Percentiles rank a stretch among this genome's conserved stretches.
Conservation (phyloP, 2,797 vertebrate species). For the Sternotherus odoratus region DNA sequence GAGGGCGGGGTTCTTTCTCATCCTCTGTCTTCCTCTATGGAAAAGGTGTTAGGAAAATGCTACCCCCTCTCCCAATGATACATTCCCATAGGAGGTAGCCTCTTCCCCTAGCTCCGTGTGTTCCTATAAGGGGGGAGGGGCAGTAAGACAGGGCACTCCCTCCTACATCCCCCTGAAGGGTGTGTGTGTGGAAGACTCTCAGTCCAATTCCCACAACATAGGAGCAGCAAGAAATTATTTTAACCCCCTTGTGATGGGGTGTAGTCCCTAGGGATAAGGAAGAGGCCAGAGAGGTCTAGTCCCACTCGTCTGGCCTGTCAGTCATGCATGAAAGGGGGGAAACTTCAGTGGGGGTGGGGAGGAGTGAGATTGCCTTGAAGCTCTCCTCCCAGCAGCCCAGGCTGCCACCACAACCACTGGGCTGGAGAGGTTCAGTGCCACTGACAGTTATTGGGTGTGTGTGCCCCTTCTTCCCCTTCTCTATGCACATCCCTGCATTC, state of each 20-base stretch:
- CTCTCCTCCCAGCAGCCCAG: no score
- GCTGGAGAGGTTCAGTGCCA: no score
- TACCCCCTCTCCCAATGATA: not conserved
- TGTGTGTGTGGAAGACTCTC: not conserved
- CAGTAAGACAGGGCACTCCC: no score
- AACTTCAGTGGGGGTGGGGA: not conserved
- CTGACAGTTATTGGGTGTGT: no score
- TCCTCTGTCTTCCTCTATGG: not conserved
- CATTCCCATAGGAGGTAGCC: no score
- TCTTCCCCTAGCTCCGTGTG: not conserved
- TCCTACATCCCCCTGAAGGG: not conserved
- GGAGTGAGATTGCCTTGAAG: not conserved
- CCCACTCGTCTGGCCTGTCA: not conserved
- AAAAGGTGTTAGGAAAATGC: not conserved
- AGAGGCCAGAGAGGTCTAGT: not conserved
- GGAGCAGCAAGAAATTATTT: not conserved
- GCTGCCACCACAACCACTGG: no score
- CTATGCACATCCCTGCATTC: no score
- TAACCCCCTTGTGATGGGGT: not conserved
- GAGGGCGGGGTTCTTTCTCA: no score
- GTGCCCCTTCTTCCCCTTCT: no score
- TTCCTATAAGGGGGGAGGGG: not conserved
- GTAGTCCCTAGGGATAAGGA: not conserved
- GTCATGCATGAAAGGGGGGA: not conserved
- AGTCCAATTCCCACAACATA: not conserved